These are phyloP conservation scores for Hydra vulgaris DNA, from an alignment of 30 jellyfish, hydroid and myxozoan species.

Conservation along the genomic window DNA sequence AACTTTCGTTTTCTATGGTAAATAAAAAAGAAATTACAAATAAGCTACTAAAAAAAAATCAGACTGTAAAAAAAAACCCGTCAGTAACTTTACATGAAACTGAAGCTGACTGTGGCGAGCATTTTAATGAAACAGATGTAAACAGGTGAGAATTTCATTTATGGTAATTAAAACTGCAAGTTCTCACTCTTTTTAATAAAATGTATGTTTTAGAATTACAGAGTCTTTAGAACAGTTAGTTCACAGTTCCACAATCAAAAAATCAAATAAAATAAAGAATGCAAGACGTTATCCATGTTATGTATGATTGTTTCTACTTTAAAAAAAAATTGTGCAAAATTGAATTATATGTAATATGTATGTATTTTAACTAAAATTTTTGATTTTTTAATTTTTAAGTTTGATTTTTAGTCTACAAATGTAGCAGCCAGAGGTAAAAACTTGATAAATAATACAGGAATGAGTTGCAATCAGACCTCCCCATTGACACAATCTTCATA, in stretches of 20 bases:
- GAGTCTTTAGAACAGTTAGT: background rate
- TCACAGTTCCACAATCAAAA: background rate
- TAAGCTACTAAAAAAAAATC: background rate
- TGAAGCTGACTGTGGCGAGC: conserved; percentile 22
- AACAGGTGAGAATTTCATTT: conserved; percentile 17
- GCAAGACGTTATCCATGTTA: background rate
- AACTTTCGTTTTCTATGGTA: background rate
- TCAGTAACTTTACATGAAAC: background rate
- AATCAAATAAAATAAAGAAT: background rate
- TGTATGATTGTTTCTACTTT: background rate
- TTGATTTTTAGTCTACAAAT: background rate
- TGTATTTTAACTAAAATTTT: no score
- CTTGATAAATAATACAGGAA: background rate
- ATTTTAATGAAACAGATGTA: conserved; percentile 46
- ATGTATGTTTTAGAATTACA: background rate
- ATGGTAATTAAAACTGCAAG: background rate
- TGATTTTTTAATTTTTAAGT: no score
- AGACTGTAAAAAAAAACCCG: background rate
- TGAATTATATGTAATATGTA: no score
- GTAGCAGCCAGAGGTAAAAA: background rate
- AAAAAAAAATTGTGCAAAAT: no score
- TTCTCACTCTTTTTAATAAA: background rate
- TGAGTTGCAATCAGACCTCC: background rate
- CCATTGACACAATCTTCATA: background rate
- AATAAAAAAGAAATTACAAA: background rate